Evolutionary conservation across 2,113 vertebrate genomes (phyloP), one percentile per base, ranked within the genome.

Genomic region (Macrotis lagotis): DNA sequence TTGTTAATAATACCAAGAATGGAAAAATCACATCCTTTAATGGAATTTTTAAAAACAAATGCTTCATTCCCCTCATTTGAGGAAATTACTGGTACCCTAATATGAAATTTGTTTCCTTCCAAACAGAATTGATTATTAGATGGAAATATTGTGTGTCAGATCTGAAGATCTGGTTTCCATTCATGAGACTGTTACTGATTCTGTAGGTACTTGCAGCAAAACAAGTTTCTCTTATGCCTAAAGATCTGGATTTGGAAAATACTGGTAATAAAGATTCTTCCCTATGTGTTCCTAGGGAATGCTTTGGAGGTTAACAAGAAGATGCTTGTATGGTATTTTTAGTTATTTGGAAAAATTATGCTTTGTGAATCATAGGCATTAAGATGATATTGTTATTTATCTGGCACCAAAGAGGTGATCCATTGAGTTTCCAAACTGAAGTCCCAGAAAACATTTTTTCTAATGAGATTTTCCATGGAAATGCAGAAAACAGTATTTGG

Each of bases 381-480:
- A 83, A 3, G 48, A 53, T 0, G 9, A 93, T 97, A 95, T 93
- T 97, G 95, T 95, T 97, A 94, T 96, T 97, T 97, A 96, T 96
- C 95, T 96, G 93, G 93, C 95, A 96, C 94, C 95, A 95, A 96
- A 74, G 92, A 96, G 31, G 31, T 51, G 95, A 92, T 93, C 66
- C 92, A 95, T 95, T 89, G 31, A 94, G 93, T 97, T 98, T 97
- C 96, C 96, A 97, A 93, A 94, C 91, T 83, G 91, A 96, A 94
- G 95, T 89, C 92, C 95, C 96, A 97, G 94, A 96, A 97, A 92
- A 95, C 91, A 93, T 95, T 96, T 97, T 97, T 44, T 91, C 91
- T 95, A 93, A 88, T 95, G 95, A 94, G 9, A 50, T 96, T 97
- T 97, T 97, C 97, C 94, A 95, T 91, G 93, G 96, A 90, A 96